A percentile compares a stretch with the other conserved stretches of the same genome.
phyloP scores from a whole-genome alignment of 2,888 invertebrate species.

The Ophion costatus region DNA sequence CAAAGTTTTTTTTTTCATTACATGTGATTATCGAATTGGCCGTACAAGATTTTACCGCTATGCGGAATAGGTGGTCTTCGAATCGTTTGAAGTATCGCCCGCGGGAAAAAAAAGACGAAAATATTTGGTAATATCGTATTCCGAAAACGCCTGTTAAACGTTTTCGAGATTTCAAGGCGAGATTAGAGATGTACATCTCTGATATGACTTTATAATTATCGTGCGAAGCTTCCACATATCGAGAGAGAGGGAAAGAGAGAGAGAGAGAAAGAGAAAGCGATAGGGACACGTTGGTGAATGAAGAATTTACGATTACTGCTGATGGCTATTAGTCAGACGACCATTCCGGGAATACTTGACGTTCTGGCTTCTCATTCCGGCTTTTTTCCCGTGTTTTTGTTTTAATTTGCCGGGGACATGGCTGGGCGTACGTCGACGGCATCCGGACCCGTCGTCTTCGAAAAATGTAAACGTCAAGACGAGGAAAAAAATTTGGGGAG shows the following conservation, averaged over 20 bases:
- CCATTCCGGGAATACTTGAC: conserved; percentile 65
- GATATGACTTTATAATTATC: conserved; percentile 46
- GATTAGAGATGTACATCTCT: conserved; percentile 52
- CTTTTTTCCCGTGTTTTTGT: conserved; percentile 29
- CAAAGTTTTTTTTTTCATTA: conserved; percentile 11
- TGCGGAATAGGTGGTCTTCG: conserved; percentile 29
- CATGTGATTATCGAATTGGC: conserved; percentile 28
- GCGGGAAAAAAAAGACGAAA: conserved; percentile 15
- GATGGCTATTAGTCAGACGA: conserved; percentile 63
- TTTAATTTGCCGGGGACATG: conserved; percentile 32
- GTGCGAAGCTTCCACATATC: conserved; percentile 40
- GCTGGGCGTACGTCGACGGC: conserved; percentile 27
- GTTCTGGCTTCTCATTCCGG: conserved; percentile 33
- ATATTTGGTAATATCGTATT: conserved; percentile 25
- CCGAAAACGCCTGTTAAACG: conserved; percentile 33
- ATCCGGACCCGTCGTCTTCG: conserved; percentile 57
- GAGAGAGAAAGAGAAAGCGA: conserved; percentile 2
- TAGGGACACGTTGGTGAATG: conserved; percentile 27
- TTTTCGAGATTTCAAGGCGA: conserved; percentile 45
- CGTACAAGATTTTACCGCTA: conserved; percentile 9
- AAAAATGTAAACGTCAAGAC: conserved; percentile 51
- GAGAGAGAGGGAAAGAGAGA: background rate
- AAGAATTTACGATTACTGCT: conserved; percentile 61
- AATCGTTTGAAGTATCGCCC: conserved; percentile 3
- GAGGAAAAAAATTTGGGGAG: conserved; percentile 40